Base-by-base conservation (phyloP, 2,797 vertebrate genomes). In the Chanos chanos region DNA sequence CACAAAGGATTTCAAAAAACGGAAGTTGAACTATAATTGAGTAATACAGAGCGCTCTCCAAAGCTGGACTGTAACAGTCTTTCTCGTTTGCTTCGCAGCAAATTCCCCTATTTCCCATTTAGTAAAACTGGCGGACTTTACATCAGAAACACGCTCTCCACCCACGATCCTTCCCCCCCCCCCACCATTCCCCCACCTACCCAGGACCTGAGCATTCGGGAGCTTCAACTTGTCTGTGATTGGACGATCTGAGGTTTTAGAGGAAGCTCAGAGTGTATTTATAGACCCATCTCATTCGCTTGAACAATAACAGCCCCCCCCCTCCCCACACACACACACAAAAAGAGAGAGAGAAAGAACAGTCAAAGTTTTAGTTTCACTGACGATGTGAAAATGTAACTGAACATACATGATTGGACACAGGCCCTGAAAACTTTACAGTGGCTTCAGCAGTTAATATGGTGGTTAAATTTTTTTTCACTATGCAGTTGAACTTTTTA, bases 251-350 rank as follows among this genome's bases (percentile, higher is more conserved):
- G 68, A 77, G 76, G 70, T 61, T 19, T 65, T 82, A 83, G 83
- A 84, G 88, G 86, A 90, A 87, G 80, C 80, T 75, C 78, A 77
- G 73, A 50, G 66, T 80, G 80, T 90, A 89, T 89, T 89, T 89
- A 87, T 90, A 89, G 87, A 83, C 81, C 75, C 73, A 82, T 82
- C 82, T 88, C 78, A 82, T 88, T 89, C 88, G 84, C 81, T 78
- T 85, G 84, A 86, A 88, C 85, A 91, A 89, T 86, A 88, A 84
- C 84, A 73, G 64, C 4, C 19, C 72, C 77, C 50, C 67, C 70
- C 64, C 31, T 57, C 25, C 40, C 39, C 60, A 53, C 22, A 54
- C 39, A 16, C 40, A 47, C 36, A 36, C 50, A 54, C 31, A 53
- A 61, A 54, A 19, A 48, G 12, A 18, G 24, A 57, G 5, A 10